Base-by-base conservation (phyloP, 1,140 invertebrate genomes). In the Sitophilus oryzae region DNA sequence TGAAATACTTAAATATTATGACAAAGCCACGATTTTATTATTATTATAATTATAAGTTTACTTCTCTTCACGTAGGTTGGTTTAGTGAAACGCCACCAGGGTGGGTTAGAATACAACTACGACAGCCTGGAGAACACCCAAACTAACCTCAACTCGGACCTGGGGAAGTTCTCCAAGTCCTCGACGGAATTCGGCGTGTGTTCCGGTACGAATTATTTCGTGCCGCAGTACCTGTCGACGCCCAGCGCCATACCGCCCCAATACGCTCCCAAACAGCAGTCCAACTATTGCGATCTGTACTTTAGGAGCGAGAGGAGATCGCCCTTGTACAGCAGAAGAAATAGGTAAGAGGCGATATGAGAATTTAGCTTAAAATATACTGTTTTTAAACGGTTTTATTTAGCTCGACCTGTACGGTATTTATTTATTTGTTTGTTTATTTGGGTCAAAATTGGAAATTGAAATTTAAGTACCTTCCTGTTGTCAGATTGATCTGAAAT, bases 241-340 rank as follows among this genome's bases (percentile, higher is more conserved):
- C 64, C 66, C 6, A 64, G 64, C 40, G 64, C 66, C 8, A 63
- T 66, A 37, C 65, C 64, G 10, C 64, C 64, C 9, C 58, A 64
- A 37, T 60, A 66, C 43, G 60, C 61, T 6, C 60, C 64, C 2
- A 63, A 65, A 37, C 60, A 66, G 9, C 60, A 66, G 19, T 60
- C 61, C 2, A 52, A 57, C 30, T 51, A 66, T 19, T 63, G 62
- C 44, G 64, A 67, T 43, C 60, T 63, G 10, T 64, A 60, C 50
- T 62, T 58, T 46, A 51, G 38, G 14, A 23, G 47, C 6, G 56
- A 58, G 35, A 35, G 46, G 8, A 21, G 53, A 23, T 62, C 54
- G 30, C 59, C 61, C 4, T 46, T 64, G 20, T 64, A 64, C 38
- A 52, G 52, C n/a, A 50, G 59, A 18, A 52, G 52, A 22, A 59